These are phyloP conservation scores for Ectropis crepuscularia DNA, from an alignment of 2,888 invertebrate species.

Conservation along the genomic window DNA sequence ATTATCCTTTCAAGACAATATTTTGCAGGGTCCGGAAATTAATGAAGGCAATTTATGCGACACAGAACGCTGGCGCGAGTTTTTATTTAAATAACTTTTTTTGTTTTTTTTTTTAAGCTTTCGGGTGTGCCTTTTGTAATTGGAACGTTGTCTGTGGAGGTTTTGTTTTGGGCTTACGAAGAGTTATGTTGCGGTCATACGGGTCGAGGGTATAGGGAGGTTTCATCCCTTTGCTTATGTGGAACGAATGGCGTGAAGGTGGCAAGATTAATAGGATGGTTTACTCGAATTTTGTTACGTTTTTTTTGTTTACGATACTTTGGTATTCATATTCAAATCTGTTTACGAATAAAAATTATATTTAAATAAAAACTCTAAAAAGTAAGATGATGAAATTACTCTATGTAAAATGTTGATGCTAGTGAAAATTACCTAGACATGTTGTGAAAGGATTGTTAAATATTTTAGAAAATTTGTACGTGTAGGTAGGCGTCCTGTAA, in stretches of 20 bases:
- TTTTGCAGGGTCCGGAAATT: conserved; percentile 83
- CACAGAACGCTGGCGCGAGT: conserved; percentile 71
- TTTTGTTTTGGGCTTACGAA: conserved; percentile 66
- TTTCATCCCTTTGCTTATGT: conserved; percentile 24
- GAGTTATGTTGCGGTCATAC: conserved; percentile 76
- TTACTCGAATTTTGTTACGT: not conserved
- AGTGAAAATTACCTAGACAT: no score
- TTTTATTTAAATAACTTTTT: conserved; percentile 82
- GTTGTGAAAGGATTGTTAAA: no score
- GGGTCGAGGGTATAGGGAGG: conserved; percentile 12
- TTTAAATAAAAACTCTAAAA: no score
- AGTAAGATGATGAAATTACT: no score
- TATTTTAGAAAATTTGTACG: no score
- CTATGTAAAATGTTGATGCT: no score
- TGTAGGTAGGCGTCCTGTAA: no score
- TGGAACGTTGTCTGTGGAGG: conserved; percentile 66
- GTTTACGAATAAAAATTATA: no score
- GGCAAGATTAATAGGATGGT: conserved; percentile 1
- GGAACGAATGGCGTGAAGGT: conserved; percentile 16
- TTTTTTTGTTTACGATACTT: not conserved
- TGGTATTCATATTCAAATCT: no score
- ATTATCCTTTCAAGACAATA: conserved; percentile 86
- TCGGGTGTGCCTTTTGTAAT: conserved; percentile 78
- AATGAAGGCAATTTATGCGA: conserved; percentile 85
- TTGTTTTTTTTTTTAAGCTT: conserved; percentile 61